Conservation (phyloP, 1,140 invertebrate genomes). For the Pinna nobilis region DNA sequence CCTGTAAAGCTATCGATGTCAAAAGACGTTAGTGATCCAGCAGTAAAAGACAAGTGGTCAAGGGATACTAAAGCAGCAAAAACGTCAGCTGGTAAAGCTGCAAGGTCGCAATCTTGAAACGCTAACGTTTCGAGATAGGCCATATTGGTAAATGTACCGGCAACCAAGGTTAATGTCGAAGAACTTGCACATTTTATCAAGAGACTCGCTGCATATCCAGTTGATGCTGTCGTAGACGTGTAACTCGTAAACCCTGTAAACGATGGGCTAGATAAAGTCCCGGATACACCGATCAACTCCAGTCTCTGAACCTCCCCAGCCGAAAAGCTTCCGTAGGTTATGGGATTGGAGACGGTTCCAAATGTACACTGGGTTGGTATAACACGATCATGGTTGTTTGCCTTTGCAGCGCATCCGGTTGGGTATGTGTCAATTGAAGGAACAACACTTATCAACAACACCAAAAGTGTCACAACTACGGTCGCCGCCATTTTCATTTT, state of each 20-base stretch:
- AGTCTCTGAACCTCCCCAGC: slow-evolving; percentile 13
- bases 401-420: neutral
- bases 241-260: slow-evolving; percentile 31
- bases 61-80: slow-evolving; percentile 13
- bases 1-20: slow-evolving; percentile 10
- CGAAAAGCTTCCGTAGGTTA: slow-evolving; percentile 4
- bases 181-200: slow-evolving; percentile 16
- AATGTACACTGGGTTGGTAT: slow-evolving; percentile 18
- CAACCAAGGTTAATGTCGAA: slow-evolving; percentile 1
- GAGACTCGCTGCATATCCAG: neutral
- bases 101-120: slow-evolving; percentile 13
- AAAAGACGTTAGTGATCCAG: slow-evolving; percentile 21
- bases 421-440: slow-evolving; percentile 1
- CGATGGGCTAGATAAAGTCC: neutral
- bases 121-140: slow-evolving; percentile 1
- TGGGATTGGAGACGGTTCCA: neutral
- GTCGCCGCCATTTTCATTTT: too few species aligned
- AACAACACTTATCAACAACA: too few species aligned
- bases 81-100: slow-evolving; percentile 3
- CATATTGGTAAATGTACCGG: slow-evolving; percentile 19
- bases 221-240: neutral
- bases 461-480: too few species aligned
- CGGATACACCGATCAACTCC: slow-evolving; percentile 16
- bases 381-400: neutral
- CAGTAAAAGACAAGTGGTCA: slow-evolving; percentile 11